These are phyloP conservation scores for Onychomys torridus DNA, from an alignment of 2,797 vertebrate species.

Conservation along the genomic window DNA sequence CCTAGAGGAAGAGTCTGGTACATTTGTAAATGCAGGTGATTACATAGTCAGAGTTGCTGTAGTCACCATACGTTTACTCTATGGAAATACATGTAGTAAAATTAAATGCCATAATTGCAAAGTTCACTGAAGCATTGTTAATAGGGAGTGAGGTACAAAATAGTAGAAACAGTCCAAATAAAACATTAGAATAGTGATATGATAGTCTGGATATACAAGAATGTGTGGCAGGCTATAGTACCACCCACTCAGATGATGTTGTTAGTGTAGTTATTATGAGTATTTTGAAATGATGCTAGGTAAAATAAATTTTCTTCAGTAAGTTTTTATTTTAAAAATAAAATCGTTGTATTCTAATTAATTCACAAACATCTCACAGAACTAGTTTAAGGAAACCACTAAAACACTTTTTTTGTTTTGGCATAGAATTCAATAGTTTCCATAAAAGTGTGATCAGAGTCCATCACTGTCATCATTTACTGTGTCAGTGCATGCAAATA, in stretches of 20 bases:
- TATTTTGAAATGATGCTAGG: background rate
- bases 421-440: background rate
- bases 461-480: background rate
- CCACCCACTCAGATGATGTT: background rate
- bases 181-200: conserved; percentile 1
- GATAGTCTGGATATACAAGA: background rate
- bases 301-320: conserved; percentile 7
- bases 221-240: background rate
- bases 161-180: background rate
- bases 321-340: background rate
- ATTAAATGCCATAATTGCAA: background rate
- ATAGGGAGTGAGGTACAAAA: background rate
- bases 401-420: background rate
- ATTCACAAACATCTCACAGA: background rate
- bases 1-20: background rate
- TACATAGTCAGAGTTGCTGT: background rate
- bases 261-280: background rate
- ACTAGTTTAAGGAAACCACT: background rate
- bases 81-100: background rate
- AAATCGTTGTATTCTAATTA: background rate
- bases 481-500: background rate
- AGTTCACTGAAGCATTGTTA: conserved; percentile 5
- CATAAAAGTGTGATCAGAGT: background rate
- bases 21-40: background rate
- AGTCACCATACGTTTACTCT: background rate